phyloP scores from a whole-genome alignment of 1,140 invertebrate species.

The Mycetomoellerius zeteki region DNA sequence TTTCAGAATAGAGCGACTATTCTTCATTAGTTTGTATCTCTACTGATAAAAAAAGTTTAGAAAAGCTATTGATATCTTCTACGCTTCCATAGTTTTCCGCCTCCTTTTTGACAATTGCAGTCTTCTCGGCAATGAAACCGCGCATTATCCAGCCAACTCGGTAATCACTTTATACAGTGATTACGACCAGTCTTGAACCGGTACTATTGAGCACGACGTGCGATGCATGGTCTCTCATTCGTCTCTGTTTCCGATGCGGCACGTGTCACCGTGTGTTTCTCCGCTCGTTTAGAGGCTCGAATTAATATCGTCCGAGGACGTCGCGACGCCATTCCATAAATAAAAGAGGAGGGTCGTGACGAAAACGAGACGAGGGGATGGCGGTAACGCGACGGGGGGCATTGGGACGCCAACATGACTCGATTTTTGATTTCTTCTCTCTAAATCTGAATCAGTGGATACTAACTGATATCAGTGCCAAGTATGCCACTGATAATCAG shows the following conservation, averaged over 20 bases:
- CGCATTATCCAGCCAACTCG: neutral
- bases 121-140: neutral
- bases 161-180: neutral
- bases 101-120: neutral
- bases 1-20: neutral
- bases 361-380: conserved; percentile 30
- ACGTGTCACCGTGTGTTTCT: conserved; percentile 64
- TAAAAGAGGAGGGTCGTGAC: conserved; percentile 51
- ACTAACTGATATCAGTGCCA: too few relatives aligned
- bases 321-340: conserved; percentile 59
- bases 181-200: conserved; percentile 21
- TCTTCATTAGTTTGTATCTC: neutral
- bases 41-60: neutral
- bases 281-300: conserved; percentile 63
- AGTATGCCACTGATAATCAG: too few relatives aligned
- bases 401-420: conserved; percentile 5
- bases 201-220: neutral
- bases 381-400: conserved; percentile 4
- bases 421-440: neutral
- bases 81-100: neutral
- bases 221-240: conserved; percentile 18
- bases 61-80: neutral
- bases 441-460: too few relatives aligned
- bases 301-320: conserved; percentile 64
- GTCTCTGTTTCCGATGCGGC: conserved; percentile 36